phyloP scores from a whole-genome alignment of 2,888 invertebrate genomes.

The Maniola hyperantus region DNA sequence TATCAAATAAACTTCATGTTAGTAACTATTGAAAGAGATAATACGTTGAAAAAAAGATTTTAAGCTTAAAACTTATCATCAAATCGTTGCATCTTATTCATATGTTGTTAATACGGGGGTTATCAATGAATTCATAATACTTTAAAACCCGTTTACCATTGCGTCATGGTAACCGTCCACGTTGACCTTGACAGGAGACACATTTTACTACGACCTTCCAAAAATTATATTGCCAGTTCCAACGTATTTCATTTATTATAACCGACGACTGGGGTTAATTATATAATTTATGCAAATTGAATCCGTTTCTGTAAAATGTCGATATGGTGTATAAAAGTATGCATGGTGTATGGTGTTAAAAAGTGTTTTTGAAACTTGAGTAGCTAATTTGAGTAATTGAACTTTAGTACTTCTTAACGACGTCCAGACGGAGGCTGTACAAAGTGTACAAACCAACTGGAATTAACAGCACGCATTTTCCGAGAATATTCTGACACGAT shows the following conservation, averaged over 20 bases:
- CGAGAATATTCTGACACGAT: conserved; percentile 40
- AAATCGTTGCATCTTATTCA: not conserved
- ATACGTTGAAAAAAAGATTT: too few species aligned
- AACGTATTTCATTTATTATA: conserved; percentile 29
- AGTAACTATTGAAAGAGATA: not conserved
- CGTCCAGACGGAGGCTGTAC: conserved; percentile 1
- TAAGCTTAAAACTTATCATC: not conserved
- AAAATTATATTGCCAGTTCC: conserved; percentile 26
- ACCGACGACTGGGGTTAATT: conserved; percentile 20
- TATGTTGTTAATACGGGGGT: conserved; percentile 39
- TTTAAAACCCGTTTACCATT: conserved; percentile 65
- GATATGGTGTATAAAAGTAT: conserved; percentile 19
- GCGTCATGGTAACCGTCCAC: conserved; percentile 66
- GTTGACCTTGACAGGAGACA: conserved; percentile 66
- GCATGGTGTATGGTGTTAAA: conserved; percentile 7
- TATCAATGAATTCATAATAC: conserved; percentile 66
- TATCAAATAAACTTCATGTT: not conserved
- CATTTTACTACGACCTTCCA: conserved; percentile 37
- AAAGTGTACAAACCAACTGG: conserved; percentile 22
- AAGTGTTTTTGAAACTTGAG: not conserved
- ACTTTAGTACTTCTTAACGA: not conserved
- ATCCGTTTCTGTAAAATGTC: conserved; percentile 14
- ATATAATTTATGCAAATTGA: conserved; percentile 31
- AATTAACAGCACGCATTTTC: conserved; percentile 40
- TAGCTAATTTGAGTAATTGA: not conserved